phyloP scores from a whole-genome alignment of 2,888 invertebrate species.

The Euspilapteryx auroguttella region DNA sequence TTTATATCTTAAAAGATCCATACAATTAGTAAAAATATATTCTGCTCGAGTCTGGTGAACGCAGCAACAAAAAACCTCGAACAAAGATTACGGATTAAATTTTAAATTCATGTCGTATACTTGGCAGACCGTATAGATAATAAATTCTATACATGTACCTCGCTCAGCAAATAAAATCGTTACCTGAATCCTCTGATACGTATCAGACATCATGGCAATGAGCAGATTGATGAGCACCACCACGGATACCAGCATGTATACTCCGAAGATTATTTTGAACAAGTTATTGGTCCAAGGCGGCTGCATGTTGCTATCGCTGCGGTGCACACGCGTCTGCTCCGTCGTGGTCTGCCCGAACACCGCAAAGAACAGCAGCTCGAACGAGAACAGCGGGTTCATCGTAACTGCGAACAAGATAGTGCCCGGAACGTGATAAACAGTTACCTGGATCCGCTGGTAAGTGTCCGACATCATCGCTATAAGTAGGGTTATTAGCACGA shows the following conservation, averaged over 20 bases:
- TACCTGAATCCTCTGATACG: constrained; percentile 98
- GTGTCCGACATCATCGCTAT: constrained; percentile 99
- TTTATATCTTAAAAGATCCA: too few species aligned
- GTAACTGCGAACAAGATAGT: constrained; percentile 75
- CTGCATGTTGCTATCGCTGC: constrained; percentile 66
- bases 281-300: constrained; percentile 83
- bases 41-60: too few species aligned
- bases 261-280: constrained; percentile 86
- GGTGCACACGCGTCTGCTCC: constrained; percentile 70
- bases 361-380: constrained; percentile 98
- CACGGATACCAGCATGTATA: constrained; percentile 98
- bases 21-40: too few species aligned
- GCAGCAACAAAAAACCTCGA: too few species aligned
- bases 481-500: constrained; percentile 97
- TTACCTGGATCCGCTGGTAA: constrained; percentile 98
- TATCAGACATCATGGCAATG: constrained; percentile 99
- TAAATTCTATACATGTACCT: too few species aligned
- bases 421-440: constrained; percentile 35
- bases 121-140: too few species aligned
- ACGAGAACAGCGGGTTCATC: constrained; percentile 89
- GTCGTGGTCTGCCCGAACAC: constrained; percentile 94
- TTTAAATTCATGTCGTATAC: too few species aligned
- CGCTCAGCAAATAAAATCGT: too few species aligned
- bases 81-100: too few species aligned
- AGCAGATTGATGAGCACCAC: constrained; percentile 98